Evolutionary conservation across 2,797 vertebrate species (phyloP), one percentile per base, ranked within the genome.

Genomic region (Nannoperca australis): DNA sequence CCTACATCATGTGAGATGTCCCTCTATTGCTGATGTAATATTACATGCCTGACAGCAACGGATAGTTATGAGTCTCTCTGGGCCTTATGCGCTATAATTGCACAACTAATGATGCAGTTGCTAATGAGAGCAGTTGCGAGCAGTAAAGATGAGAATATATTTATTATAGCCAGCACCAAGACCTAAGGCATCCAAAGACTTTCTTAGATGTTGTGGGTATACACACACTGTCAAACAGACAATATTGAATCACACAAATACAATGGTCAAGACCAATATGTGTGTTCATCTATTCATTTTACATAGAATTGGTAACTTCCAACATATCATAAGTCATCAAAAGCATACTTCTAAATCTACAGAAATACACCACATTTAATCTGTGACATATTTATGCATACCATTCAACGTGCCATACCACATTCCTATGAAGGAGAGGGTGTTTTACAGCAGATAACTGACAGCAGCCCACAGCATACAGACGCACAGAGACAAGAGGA

Each of bases 401-500:
- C 24, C 2, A 17, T 22, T 38, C 24, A 79, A 70, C 62, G 82
- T 27, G 53, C 30, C 66, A 36, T 22, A 63, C 30, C 44, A 68
- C 84, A 84, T 85, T 85, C 76, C 77, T 59, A 5, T 80, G 79
- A 84, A 79, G 78, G 74, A 79, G 67, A 85, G 73, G 70, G 61
- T 85, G 84, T 92, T 88, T 90, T 87, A 84, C 56, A 82, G 63
- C 67, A 47, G 51, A 78, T 91, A 94, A 91, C 71, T 93, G 92
- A 94, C 93, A 93, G 84, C 81, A 78, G 73, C 79, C 78, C 38
- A 50, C 63, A 86, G 76, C 77, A 71, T 15, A 58, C 67, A 73
- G 62, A 78, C 72, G 74, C 72, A 67, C 2, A 56, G 63, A 86
- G 72, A 89, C 81, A 72, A 83, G 82, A 81, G 64, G 82, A 80